These are phyloP conservation scores for Dinomys branickii DNA, from an alignment of 2,113 vertebrate species.

Conservation along the genomic window DNA sequence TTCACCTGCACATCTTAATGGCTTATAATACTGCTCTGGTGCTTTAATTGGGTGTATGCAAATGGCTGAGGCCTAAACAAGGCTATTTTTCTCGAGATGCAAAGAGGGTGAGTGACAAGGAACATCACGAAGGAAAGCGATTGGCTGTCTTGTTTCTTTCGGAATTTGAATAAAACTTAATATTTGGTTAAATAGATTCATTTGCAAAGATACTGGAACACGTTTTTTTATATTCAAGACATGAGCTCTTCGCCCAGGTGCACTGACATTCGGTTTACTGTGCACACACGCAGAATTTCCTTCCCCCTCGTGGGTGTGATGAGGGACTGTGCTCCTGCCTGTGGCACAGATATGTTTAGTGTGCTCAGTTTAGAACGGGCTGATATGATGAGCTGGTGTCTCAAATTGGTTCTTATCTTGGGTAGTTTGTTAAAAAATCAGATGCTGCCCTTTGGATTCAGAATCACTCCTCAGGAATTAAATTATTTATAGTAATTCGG, in stretches of 20 bases:
- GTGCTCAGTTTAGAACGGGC: neutral
- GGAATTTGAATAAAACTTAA: conserved; percentile 93
- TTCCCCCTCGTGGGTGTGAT: conserved; percentile 55
- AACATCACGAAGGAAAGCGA: conserved; percentile 88
- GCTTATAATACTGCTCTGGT: conserved; percentile 78
- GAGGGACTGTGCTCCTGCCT: conserved; percentile 27
- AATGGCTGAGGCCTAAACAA: conserved; percentile 87
- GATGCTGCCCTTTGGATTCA: conserved; percentile 77
- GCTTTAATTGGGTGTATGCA: conserved; percentile 88
- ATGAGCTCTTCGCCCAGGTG: conserved; percentile 83
- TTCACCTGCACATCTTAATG: conserved; percentile 83
- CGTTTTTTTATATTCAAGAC: conserved; percentile 79
- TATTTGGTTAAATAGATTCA: conserved; percentile 93
- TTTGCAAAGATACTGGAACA: conserved; percentile 89
- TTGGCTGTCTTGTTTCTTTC: conserved; percentile 89
- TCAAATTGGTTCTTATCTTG: conserved; percentile 74
- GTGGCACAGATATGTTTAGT: neutral
- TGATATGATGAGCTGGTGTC: conserved; percentile 64
- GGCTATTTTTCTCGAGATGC: conserved; percentile 94
- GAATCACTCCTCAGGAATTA: conserved; percentile 76
- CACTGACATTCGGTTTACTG: conserved; percentile 77
- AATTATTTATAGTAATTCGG: conserved; percentile 64
- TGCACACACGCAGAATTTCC: conserved; percentile 76
- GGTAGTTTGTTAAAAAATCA: conserved; percentile 77
- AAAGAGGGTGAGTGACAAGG: conserved; percentile 90